Percentiles rank a stretch among this genome's conserved stretches.
Conservation (phyloP, 2,113 vertebrate species). For the Platysteira castanea region DNA sequence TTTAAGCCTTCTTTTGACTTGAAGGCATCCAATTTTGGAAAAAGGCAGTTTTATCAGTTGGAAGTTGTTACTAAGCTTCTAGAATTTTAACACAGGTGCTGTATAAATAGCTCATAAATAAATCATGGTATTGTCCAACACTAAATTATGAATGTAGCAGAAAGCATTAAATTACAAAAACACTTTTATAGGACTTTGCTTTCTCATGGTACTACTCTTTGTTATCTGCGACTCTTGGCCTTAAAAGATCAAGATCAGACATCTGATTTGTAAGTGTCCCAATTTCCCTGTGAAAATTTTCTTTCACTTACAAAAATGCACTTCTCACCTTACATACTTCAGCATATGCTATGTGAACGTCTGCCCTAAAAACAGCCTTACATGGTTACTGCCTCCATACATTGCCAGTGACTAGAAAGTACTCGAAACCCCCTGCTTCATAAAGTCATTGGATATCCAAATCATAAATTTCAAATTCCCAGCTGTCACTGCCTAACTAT, state of each 20-base stretch:
- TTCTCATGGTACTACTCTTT: background rate
- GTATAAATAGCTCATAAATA: background rate
- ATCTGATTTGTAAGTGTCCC: background rate
- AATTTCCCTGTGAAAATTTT: background rate
- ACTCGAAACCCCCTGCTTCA: background rate
- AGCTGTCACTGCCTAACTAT: conserved; percentile 25
- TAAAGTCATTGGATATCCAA: background rate
- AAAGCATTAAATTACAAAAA: background rate
- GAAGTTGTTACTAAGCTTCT: background rate
- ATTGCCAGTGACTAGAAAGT: background rate
- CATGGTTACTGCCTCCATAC: background rate
- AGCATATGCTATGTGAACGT: background rate
- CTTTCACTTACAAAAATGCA: background rate
- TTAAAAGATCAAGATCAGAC: background rate
- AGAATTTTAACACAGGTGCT: background rate
- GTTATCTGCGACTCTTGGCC: background rate
- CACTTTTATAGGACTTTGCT: background rate
- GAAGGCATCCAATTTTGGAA: background rate
- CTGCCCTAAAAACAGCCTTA: background rate
- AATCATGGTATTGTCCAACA: background rate
- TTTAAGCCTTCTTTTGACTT: background rate
- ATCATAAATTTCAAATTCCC: conserved; percentile 1
- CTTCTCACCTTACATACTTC: background rate
- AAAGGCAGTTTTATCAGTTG: background rate
- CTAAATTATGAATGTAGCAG: background rate